Conservation (phyloP, 1,140 invertebrate genomes). For the Cydia pomonella region DNA sequence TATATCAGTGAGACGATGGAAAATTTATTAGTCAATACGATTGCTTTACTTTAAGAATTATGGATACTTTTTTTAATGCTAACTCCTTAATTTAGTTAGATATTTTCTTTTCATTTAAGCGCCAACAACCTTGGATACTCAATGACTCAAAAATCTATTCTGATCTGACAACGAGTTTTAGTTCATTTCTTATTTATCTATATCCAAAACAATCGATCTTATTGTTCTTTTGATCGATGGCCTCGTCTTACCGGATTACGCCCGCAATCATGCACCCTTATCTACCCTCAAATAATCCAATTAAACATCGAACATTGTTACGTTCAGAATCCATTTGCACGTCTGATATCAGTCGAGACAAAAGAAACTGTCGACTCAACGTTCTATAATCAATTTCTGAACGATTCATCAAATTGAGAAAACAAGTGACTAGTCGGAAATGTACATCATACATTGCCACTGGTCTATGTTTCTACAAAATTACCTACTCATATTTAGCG, state of each 20-base stretch:
- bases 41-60: not conserved
- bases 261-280: slow-evolving; percentile 20
- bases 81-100: not conserved
- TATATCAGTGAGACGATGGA: not conserved
- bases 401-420: slow-evolving; percentile 43
- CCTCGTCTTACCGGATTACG: slow-evolving; percentile 1
- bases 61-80: not conserved
- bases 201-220: slow-evolving; percentile 18
- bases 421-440: slow-evolving; percentile 35
- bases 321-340: slow-evolving; percentile 56
- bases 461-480: not conserved
- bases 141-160: not conserved
- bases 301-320: slow-evolving; percentile 60
- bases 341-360: slow-evolving; percentile 50
- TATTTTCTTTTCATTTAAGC: not conserved
- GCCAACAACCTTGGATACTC: not conserved
- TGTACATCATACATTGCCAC: not conserved
- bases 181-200: not conserved
- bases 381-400: slow-evolving; percentile 66
- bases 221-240: slow-evolving; percentile 30
- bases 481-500: not conserved
- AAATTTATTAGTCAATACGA: not conserved
- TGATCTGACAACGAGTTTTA: not conserved
- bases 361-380: slow-evolving; percentile 68
- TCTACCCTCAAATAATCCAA: slow-evolving; percentile 51